Conservation (phyloP, 1,140 invertebrate genomes). For the Drosophila leontia region DNA sequence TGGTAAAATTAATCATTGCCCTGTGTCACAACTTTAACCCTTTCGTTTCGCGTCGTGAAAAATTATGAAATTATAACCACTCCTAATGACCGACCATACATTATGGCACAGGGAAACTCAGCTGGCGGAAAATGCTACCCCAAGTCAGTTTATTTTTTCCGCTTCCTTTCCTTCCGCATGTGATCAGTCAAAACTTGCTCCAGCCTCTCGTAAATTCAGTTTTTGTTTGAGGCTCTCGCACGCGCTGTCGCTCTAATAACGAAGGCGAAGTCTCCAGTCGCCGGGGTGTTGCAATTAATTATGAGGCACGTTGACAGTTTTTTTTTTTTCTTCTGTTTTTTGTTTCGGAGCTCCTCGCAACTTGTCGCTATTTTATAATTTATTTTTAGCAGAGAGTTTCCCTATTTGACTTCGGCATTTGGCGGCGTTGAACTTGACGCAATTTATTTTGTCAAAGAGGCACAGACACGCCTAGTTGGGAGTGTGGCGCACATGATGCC, state of each 20-base stretch:
- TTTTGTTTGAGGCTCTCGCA: slow-evolving; percentile 41
- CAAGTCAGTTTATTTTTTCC: slow-evolving; percentile 21
- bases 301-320: slow-evolving; percentile 78
- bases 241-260: slow-evolving; percentile 45
- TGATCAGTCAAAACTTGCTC: slow-evolving; percentile 74
- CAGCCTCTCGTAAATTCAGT: slow-evolving; percentile 26
- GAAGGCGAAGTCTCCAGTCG: slow-evolving; percentile 34
- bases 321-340: slow-evolving; percentile 25
- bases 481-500: slow-evolving; percentile 65
- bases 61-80: slow-evolving; percentile 58
- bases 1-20: slow-evolving; percentile 22
- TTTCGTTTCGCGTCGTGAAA: slow-evolving; percentile 24
- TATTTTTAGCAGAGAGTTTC: slow-evolving; percentile 75
- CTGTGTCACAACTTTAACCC: slow-evolving; percentile 38
- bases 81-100: slow-evolving; percentile 65
- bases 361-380: slow-evolving; percentile 65
- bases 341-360: slow-evolving; percentile 10
- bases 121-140: slow-evolving; percentile 23
- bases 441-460: slow-evolving; percentile 79
- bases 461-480: slow-evolving; percentile 75
- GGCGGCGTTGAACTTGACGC: slow-evolving; percentile 81
- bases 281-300: slow-evolving; percentile 73
- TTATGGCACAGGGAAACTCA: slow-evolving; percentile 54
- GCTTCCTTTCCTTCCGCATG: slow-evolving; percentile 69
- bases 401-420: slow-evolving; percentile 78